Conservation (phyloP, 2,888 invertebrate genomes). For the Macrophya alboannulata region DNA sequence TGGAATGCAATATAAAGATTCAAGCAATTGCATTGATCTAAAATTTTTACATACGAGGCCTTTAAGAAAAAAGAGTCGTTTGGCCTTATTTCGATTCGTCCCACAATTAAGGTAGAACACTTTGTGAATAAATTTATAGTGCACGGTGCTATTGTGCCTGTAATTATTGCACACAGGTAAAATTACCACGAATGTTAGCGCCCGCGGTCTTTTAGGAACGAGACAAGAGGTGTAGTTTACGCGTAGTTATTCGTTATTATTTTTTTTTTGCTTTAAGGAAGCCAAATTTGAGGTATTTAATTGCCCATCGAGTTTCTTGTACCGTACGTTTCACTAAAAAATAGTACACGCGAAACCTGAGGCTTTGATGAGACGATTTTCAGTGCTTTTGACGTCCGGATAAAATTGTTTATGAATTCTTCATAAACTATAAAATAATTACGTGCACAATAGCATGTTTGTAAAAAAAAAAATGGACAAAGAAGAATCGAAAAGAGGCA, state of each 20-base stretch:
- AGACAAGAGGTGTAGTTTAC: too few relatives aligned
- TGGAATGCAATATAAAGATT: background rate
- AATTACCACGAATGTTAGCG: background rate
- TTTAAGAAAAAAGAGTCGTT: background rate
- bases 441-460: background rate
- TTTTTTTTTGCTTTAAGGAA: background rate
- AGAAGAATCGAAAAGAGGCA: background rate
- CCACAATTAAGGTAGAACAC: background rate
- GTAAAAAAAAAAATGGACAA: background rate
- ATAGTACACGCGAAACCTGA: background rate
- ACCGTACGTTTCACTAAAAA: background rate
- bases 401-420: background rate
- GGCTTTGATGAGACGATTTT: background rate
- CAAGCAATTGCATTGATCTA: background rate
- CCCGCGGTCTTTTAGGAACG: background rate
- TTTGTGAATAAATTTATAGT: background rate
- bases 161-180: conserved; percentile 11
- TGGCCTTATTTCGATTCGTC: background rate
- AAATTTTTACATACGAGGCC: background rate
- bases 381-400: background rate
- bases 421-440: background rate
- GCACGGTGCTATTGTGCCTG: background rate
- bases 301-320: background rate
- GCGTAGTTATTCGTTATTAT: too few relatives aligned
- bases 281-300: background rate